Evolutionary conservation across 2,113 vertebrate genomes (phyloP).

Genomic region (Sakesphorus luctuosus): DNA sequence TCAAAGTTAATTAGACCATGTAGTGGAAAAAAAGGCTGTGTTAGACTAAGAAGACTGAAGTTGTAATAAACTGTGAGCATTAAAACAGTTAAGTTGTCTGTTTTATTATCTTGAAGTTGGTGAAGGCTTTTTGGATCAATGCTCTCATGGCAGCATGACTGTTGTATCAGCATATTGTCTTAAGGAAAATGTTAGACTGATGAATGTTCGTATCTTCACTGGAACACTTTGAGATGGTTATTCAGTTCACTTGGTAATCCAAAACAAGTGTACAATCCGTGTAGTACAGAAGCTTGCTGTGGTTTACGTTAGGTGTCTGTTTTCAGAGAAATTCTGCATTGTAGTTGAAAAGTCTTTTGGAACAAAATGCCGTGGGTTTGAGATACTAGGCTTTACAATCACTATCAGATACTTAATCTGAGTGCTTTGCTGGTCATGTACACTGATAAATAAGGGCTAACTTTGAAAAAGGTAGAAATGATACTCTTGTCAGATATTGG

Average conservation of each 20-base stretch:
- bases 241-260: slow-evolving; percentile 4
- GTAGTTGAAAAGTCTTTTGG: not conserved
- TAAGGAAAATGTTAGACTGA: not conserved
- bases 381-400: not conserved
- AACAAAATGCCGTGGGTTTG: not conserved
- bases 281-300: not conserved
- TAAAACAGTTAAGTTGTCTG: not conserved
- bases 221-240: not conserved
- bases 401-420: not conserved
- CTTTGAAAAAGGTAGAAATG: not conserved
- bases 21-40: not conserved
- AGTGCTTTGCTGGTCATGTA: not conserved
- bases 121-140: not conserved
- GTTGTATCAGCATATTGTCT: not conserved
- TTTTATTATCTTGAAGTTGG: not conserved
- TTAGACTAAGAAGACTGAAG: not conserved
- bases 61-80: not conserved
- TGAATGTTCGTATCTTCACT: not conserved
- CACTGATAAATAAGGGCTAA: not conserved
- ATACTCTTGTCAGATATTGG: not conserved
- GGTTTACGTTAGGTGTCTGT: not conserved
- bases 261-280: not conserved
- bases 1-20: not conserved
- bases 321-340: not conserved
- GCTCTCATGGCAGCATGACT: not conserved